These are phyloP conservation scores for Enteromius unitaeniatus DNA, from an alignment of 2,797 vertebrate genomes.

Conservation along the genomic window DNA sequence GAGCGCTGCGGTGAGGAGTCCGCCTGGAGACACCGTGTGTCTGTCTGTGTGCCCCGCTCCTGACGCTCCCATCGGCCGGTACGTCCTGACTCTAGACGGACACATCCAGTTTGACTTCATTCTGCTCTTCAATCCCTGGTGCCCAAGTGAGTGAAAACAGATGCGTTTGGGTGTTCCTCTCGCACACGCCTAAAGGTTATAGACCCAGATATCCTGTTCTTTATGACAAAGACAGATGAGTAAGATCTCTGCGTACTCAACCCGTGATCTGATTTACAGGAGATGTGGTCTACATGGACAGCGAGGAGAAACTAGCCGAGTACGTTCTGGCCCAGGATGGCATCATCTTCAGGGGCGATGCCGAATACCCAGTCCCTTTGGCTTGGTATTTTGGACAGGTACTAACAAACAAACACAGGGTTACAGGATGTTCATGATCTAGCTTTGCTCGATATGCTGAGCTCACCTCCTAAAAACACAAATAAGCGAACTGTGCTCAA, in stretches of 20 bases:
- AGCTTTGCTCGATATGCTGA: neutral
- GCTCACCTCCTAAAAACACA: conserved; percentile 4
- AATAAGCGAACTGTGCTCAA: neutral
- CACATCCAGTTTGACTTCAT: conserved; percentile 79
- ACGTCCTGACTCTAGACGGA: conserved; percentile 76
- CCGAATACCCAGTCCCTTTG: conserved; percentile 70
- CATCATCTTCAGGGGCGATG: conserved; percentile 85
- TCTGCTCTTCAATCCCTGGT: conserved; percentile 96
- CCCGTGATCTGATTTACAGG: conserved; percentile 73
- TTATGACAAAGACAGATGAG: neutral
- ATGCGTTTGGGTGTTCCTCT: conserved; percentile 1
- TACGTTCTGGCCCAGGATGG: conserved; percentile 91
- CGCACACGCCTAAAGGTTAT: neutral
- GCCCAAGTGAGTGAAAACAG: conserved; percentile 77
- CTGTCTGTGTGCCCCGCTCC: conserved; percentile 83
- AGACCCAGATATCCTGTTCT: neutral
- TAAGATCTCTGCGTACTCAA: neutral
- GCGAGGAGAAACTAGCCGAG: conserved; percentile 77
- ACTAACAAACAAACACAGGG: conserved; percentile 56
- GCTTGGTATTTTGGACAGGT: conserved; percentile 98
- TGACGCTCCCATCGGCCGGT: conserved; percentile 85
- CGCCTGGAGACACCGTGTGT: conserved; percentile 72
- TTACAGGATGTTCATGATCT: neutral
- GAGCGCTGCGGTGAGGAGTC: conserved; percentile 81
- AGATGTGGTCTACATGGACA: conserved; percentile 86